A percentile compares a stretch with the other conserved stretches of the same genome.
These are phyloP conservation scores for Amphiduros pacificus DNA, from an alignment of 2,888 invertebrate genomes.

Conservation along the genomic window DNA sequence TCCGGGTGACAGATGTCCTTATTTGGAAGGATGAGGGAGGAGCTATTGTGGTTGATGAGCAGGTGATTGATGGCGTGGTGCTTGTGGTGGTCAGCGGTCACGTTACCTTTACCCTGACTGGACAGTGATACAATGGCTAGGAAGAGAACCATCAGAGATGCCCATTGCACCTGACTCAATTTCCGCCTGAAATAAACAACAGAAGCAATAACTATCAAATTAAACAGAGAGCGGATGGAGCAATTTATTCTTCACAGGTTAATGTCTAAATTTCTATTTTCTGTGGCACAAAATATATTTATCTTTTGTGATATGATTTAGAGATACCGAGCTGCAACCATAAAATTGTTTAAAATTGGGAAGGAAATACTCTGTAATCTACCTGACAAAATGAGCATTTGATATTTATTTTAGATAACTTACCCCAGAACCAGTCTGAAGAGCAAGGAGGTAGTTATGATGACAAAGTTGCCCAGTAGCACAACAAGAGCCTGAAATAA, in stretches of 20 bases:
- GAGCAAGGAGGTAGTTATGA: slow-evolving; percentile 9
- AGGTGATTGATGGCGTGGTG: slow-evolving; percentile 15
- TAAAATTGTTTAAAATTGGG: background rate
- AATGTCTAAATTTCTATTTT: no score
- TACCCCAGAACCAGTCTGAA: slow-evolving; percentile 9
- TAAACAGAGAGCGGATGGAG: background rate
- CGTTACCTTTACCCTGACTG: background rate
- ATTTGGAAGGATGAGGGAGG: background rate
- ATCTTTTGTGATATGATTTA: no score
- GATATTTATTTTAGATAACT: background rate
- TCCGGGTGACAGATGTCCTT: slow-evolving; percentile 1
- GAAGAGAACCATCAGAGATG: slow-evolving; percentile 11
- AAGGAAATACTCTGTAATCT: background rate
- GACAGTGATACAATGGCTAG: slow-evolving; percentile 10
- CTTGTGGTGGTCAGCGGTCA: slow-evolving; percentile 3
- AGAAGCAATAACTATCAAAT: background rate
- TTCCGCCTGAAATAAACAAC: slow-evolving; percentile 1
- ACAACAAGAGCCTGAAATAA: slow-evolving; percentile 7
- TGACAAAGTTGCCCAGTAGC: slow-evolving; percentile 11
- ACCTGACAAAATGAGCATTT: background rate
- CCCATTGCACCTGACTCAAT: slow-evolving; percentile 2
- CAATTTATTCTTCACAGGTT: no score
- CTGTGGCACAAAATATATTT: no score
- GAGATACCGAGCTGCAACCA: no score
- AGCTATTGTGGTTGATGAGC: background rate